These are phyloP conservation scores for Cybosia mesomella DNA, from an alignment of 2,888 invertebrate genomes.

Conservation along the genomic window DNA sequence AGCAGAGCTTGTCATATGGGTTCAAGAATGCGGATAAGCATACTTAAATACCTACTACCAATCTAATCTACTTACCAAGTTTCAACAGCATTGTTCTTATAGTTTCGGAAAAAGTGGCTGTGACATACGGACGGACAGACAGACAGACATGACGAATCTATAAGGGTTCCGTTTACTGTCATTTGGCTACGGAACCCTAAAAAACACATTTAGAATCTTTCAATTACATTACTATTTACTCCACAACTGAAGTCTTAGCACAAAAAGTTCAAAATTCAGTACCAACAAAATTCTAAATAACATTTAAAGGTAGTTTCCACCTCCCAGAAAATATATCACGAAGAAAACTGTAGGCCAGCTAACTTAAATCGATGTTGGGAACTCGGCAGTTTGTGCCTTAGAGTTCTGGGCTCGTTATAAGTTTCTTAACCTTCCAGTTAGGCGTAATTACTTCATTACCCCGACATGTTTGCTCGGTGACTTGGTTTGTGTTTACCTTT, in stretches of 20 bases:
- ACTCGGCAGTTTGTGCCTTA: slow-evolving; percentile 30
- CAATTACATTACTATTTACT: not conserved
- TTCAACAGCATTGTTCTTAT: too few relatives aligned
- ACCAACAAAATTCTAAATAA: slow-evolving; percentile 27
- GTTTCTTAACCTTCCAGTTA: slow-evolving; percentile 41
- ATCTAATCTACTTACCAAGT: too few relatives aligned
- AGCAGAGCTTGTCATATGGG: too few relatives aligned
- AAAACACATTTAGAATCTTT: not conserved
- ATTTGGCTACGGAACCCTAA: too few relatives aligned
- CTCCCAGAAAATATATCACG: slow-evolving; percentile 24
- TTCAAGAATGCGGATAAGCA: too few relatives aligned
- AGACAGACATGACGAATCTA: too few relatives aligned
- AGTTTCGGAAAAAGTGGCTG: too few relatives aligned
- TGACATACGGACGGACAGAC: too few relatives aligned
- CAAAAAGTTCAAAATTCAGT: slow-evolving; percentile 12
- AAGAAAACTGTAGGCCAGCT: slow-evolving; percentile 29
- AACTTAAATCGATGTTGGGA: slow-evolving; percentile 49
- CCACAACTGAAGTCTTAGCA: slow-evolving; percentile 8
- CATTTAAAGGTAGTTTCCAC: slow-evolving; percentile 33
- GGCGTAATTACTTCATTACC: slow-evolving; percentile 50
- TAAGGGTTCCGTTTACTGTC: too few relatives aligned
- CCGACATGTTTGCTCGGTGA: slow-evolving; percentile 41
- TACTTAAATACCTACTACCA: too few relatives aligned
- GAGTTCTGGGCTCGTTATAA: slow-evolving; percentile 37
- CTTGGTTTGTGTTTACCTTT: slow-evolving; percentile 30